Evolutionary conservation across 1,140 invertebrate species (phyloP), one percentile per base, ranked within the genome.

Genomic region (Ceratosolen fusciceps): DNA sequence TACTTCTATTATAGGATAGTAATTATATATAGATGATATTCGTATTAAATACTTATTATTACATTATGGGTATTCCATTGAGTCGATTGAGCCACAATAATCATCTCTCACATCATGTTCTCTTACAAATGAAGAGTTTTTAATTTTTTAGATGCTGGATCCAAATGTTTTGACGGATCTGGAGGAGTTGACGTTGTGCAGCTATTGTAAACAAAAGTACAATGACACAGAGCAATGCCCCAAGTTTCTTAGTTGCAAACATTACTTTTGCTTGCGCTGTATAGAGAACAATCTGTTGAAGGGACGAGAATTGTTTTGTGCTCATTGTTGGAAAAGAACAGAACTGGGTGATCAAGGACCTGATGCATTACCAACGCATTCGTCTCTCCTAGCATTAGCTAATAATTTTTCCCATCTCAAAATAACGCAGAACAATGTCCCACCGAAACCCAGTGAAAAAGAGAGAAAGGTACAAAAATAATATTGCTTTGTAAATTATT

Each of bases 191-290:
- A 93, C 93, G 79, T 90, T 93, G 78, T 95, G 94, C 88, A 92
- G 91, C 79, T 93, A 91, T 83, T 95, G 93, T 91, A 93, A 93
- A 86, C 91, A 92, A 87, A 92, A 92, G 84, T 94, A 93, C 88
- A 95, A 95, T 87, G 93, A 95, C 76, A 88, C 90, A 47, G 92
- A 93, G 81, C 92, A 93, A 84, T 91, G 92, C 80, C 95, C 95
- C 58, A 95, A 95, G 87, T 90, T 94, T 86, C 91, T 96, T 71
- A 92, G 91, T 62, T 96, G 95, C 90, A 94, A 94, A 85, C 95
- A 96, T 86, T 93, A 93, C 85, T 94, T 95, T 87, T 96, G 95
- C 84, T 90, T 95, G 81, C 92, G 93, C 77, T 96, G 95, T 87
- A 92, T 94, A 83, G 92, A 93, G 75, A 92, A 92, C 76, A 92